Conservation (phyloP, 2,888 invertebrate species). For the Acanthosoma haemorrhoidale region DNA sequence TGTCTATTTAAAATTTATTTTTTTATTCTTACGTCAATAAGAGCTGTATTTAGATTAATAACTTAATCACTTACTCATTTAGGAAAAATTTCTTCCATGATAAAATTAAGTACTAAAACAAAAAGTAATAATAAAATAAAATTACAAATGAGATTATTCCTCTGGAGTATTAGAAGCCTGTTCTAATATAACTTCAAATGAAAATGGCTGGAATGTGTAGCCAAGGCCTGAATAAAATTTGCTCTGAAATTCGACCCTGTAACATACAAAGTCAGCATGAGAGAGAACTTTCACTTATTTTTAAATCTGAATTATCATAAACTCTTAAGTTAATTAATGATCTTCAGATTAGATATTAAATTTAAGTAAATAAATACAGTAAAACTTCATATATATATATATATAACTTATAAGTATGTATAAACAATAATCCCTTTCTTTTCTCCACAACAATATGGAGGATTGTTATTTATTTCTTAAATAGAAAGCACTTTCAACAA, state of each 20-base stretch:
- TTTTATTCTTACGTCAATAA: too few relatives aligned
- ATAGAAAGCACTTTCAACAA: too few relatives aligned
- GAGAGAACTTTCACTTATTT: neutral
- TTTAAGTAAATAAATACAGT: neutral
- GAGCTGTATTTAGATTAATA: too few relatives aligned
- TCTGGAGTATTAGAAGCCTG: conserved; percentile 43
- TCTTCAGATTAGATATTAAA: neutral
- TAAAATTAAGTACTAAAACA: conserved; percentile 20
- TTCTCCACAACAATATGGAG: too few relatives aligned
- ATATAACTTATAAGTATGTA: too few relatives aligned
- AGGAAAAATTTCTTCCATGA: too few relatives aligned
- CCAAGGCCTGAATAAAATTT: conserved; percentile 67
- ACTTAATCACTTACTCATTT: too few relatives aligned
- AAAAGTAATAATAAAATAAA: neutral
- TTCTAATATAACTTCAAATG: conserved; percentile 55
- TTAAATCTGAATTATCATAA: neutral
- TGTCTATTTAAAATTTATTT: too few relatives aligned
- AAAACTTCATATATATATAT: too few relatives aligned
- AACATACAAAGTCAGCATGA: conserved; percentile 35
- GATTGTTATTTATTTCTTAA: too few relatives aligned
- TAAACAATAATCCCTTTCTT: too few relatives aligned
- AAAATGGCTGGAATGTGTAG: conserved; percentile 61
- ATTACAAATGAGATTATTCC: conserved; percentile 35
- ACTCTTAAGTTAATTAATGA: neutral
- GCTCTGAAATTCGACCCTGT: conserved; percentile 71